Evolutionary conservation across 2,797 vertebrate species (phyloP).

Genomic region (Pangasius djambal): DNA sequence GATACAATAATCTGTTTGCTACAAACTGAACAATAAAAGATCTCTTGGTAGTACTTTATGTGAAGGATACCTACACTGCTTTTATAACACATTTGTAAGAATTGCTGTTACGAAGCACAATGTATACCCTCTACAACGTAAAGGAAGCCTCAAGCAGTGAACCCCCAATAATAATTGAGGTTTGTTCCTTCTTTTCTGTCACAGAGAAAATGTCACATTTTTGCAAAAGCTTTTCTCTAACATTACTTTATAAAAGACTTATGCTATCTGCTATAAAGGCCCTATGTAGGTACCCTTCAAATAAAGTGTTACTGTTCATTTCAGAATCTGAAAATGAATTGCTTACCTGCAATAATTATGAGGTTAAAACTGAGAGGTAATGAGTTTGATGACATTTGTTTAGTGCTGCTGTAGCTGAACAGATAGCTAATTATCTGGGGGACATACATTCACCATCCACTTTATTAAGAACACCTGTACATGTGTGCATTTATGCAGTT

Average conservation of each 20-base stretch:
- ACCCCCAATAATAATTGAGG: neutral
- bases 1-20: constrained; percentile 55
- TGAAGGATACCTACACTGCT: neutral
- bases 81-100: neutral
- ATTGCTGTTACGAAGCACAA: neutral
- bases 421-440: constrained; percentile 66
- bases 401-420: constrained; percentile 63
- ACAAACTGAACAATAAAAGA: constrained; percentile 45
- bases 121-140: neutral
- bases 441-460: neutral
- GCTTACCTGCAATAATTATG: constrained; percentile 54
- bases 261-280: too few species aligned
- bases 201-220: neutral
- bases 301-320: constrained; percentile 35
- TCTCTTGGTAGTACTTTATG: neutral
- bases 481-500: too few species aligned
- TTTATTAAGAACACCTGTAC: too few species aligned
- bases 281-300: neutral
- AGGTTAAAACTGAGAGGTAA: constrained; percentile 48
- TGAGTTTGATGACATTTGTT: constrained; percentile 65
- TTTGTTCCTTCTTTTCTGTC: neutral
- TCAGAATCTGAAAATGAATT: constrained; percentile 57
- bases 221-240: neutral
- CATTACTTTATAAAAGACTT: neutral
- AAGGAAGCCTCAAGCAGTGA: neutral